A percentile compares a stretch with the other conserved stretches of the same genome.
Evolutionary conservation across 2,113 vertebrate genomes (phyloP).

Genomic region (Paradoxurus hermaphroditus): DNA sequence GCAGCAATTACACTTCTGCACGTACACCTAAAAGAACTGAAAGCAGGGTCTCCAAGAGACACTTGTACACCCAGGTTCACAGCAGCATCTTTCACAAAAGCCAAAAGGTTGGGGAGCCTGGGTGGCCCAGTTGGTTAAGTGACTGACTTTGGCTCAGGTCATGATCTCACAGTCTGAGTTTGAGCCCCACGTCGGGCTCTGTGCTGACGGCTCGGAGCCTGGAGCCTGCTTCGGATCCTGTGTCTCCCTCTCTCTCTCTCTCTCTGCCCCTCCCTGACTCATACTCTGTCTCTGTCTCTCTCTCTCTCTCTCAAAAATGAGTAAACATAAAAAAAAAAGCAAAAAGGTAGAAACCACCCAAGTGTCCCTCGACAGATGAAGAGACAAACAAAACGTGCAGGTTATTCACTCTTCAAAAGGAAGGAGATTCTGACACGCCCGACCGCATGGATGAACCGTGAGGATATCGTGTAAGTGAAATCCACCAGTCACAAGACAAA

Average conservation of each 20-base stretch:
- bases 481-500: background rate
- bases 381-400: background rate
- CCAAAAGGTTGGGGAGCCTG: background rate
- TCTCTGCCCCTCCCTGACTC: no score
- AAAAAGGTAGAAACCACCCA: background rate
- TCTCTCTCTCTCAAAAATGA: no score
- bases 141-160: no score
- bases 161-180: no score
- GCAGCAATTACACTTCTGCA: background rate
- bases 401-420: background rate
- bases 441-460: background rate
- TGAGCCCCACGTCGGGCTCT: no score
- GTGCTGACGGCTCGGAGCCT: no score
- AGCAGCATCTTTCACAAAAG: background rate
- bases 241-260: no score
- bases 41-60: background rate
- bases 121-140: no score
- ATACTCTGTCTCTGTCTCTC: no score
- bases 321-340: no score
- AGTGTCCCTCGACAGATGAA: background rate
- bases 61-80: fast-evolving
- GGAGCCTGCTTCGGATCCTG: no score
- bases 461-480: background rate
- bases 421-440: background rate
- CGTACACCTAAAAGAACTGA: background rate